These are phyloP conservation scores for Podarcis raffonei DNA, from an alignment of 2,113 vertebrate genomes.

Conservation along the genomic window DNA sequence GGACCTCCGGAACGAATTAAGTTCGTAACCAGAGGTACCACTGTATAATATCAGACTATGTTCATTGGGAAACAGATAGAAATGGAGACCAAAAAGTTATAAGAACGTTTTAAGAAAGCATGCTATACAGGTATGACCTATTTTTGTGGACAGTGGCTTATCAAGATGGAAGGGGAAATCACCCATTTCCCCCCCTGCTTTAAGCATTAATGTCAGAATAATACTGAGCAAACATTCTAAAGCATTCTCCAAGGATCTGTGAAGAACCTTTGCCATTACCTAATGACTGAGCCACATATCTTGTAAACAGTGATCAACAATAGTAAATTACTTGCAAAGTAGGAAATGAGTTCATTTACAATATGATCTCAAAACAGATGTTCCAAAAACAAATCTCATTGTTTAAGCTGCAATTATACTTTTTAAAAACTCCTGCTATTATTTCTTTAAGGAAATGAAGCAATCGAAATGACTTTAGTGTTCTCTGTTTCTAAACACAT, in stretches of 20 bases:
- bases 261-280: slow-evolving; percentile 80
- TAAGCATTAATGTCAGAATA: slow-evolving; percentile 72
- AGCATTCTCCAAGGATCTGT: slow-evolving; percentile 76
- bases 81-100: background rate
- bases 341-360: slow-evolving; percentile 91
- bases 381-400: slow-evolving; percentile 84
- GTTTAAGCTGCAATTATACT: slow-evolving; percentile 76
- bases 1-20: no score
- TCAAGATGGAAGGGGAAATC: slow-evolving; percentile 66
- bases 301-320: slow-evolving; percentile 87
- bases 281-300: slow-evolving; percentile 80
- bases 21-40: no score
- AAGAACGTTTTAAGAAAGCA: background rate
- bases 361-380: slow-evolving; percentile 88
- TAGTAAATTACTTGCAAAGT: slow-evolving; percentile 81
- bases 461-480: slow-evolving; percentile 72
- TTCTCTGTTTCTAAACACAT: slow-evolving; percentile 71
- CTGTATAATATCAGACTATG: no score
- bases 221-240: slow-evolving; percentile 66
- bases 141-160: slow-evolving; percentile 46
- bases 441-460: slow-evolving; percentile 84
- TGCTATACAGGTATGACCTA: background rate
- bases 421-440: slow-evolving; percentile 66
- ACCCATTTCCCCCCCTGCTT: slow-evolving; percentile 64
- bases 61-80: background rate